Conservation (phyloP, 2,888 invertebrate species). For the Noctua janthe region DNA sequence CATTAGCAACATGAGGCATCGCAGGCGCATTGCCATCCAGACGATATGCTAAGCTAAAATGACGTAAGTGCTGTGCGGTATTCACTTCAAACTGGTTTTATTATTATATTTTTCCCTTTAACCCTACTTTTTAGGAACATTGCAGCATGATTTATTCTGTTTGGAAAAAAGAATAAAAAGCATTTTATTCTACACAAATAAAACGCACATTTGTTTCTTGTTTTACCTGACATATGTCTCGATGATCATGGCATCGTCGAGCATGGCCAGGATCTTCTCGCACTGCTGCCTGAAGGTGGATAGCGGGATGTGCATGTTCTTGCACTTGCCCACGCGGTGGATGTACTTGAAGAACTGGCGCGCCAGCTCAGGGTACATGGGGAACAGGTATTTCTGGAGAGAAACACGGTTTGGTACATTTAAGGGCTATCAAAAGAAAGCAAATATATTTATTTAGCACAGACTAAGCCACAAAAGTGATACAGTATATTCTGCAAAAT, state of each 20-base stretch:
- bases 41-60: not conserved
- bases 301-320: slow-evolving; percentile 91
- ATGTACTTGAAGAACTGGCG: slow-evolving; percentile 92
- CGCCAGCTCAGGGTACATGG: slow-evolving; percentile 94
- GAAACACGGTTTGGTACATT: slow-evolving; percentile 19
- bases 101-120: not conserved
- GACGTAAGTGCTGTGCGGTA: not conserved
- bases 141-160: not conserved
- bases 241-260: slow-evolving; percentile 91
- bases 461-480: not conserved
- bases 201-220: not conserved
- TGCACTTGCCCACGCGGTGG: slow-evolving; percentile 90
- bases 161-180: not conserved
- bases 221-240: slow-evolving; percentile 92
- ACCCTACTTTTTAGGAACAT: not conserved
- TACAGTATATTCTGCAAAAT: not conserved
- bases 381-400: slow-evolving; percentile 93
- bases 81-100: not conserved
- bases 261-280: slow-evolving; percentile 91
- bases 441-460: not conserved
- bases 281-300: slow-evolving; percentile 93
- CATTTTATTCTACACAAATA: not conserved
- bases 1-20: not conserved
- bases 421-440: not conserved
- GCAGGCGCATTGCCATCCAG: not conserved